phyloP scores from a whole-genome alignment of 2,113 vertebrate species.

The Menura novaehollandiae region DNA sequence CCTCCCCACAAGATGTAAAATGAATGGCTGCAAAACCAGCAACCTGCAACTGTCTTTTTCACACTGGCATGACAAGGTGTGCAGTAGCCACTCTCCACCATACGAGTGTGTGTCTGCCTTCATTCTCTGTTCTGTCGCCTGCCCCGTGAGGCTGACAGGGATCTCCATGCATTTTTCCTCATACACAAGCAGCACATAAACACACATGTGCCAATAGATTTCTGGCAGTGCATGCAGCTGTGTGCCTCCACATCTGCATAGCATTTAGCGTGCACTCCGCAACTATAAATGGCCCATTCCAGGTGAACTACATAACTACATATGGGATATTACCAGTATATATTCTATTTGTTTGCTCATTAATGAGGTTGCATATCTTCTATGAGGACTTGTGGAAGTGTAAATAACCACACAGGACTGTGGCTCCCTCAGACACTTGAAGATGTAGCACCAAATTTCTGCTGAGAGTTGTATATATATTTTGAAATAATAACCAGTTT shows the following conservation, averaged over 20 bases:
- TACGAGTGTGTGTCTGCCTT: conserved; percentile 63
- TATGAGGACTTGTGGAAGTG: conserved; percentile 68
- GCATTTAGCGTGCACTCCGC: conserved; percentile 19
- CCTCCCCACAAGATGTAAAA: conserved; percentile 79
- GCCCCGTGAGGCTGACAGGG: conserved; percentile 55
- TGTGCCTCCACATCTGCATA: background rate
- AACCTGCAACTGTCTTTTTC: conserved; percentile 76
- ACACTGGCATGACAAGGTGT: conserved; percentile 86
- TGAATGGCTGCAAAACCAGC: conserved; percentile 81
- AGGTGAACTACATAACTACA: conserved; percentile 45
- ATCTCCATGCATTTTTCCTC: conserved; percentile 54
- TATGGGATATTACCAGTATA: conserved; percentile 50
- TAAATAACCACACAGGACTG: background rate
- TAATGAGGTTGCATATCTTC: conserved; percentile 65
- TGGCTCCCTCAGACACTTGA: conserved; percentile 72
- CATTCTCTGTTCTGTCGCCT: background rate
- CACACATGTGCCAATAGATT: background rate
- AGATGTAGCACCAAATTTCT: conserved; percentile 71
- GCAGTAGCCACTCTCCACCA: conserved; percentile 60
- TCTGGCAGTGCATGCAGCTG: conserved; percentile 8
- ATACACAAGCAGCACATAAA: conserved; percentile 18
- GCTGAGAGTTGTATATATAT: conserved; percentile 58
- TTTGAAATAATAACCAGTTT: conserved; percentile 48
- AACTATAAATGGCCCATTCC: conserved; percentile 57
- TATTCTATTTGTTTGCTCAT: conserved; percentile 58